Percentiles rank a stretch among this genome's conserved stretches.
Evolutionary conservation across 2,113 vertebrate genomes (phyloP).

Genomic region (Podarcis raffonei): DNA sequence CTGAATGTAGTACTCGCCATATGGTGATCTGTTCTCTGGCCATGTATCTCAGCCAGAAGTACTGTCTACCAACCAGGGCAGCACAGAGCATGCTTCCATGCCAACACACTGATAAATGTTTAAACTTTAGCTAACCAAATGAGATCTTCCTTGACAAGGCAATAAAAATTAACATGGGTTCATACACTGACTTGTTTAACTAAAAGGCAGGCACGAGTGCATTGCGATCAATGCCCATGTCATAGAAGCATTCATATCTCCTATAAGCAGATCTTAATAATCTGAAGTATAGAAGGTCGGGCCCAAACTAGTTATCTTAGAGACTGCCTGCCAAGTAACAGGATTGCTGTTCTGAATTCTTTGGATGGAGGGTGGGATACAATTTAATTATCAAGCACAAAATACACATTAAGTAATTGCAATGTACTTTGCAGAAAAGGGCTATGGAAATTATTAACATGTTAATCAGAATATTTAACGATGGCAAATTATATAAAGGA

Average conservation of each 20-base stretch:
- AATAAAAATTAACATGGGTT: neutral
- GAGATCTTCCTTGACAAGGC: neutral
- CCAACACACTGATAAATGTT: neutral
- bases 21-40: neutral
- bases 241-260: neutral
- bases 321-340: neutral
- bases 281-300: neutral
- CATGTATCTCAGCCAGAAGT: slow-evolving; percentile 11
- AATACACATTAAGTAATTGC: neutral
- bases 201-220: neutral
- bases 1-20: neutral
- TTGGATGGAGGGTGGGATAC: neutral
- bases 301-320: neutral
- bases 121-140: neutral
- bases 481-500: neutral
- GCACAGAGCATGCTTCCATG: neutral
- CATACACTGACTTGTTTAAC: neutral
- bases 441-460: neutral
- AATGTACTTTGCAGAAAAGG: neutral
- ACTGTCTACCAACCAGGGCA: neutral
- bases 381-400: neutral
- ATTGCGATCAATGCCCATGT: neutral
- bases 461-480: neutral
- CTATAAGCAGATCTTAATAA: too few relatives aligned
- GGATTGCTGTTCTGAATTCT: neutral